Evolutionary conservation across 1,140 invertebrate genomes (phyloP), one percentile per base, ranked within the genome.

Genomic region (Caenorhabditis remanei): DNA sequence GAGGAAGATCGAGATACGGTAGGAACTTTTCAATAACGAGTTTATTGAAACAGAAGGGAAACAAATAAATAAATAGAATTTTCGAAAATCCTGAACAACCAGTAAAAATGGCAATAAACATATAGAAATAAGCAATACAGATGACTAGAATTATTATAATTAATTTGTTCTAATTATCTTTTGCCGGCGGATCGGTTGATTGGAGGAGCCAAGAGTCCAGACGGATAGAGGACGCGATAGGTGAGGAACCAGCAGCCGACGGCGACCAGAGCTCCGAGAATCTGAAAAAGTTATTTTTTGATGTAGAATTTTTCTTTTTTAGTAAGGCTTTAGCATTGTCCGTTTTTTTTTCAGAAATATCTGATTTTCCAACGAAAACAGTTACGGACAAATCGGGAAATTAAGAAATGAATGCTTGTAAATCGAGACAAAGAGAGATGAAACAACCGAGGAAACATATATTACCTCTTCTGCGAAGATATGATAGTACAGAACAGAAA

Each of bases 221-320:
- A 13, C 7, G 90, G 93, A 93, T 95, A 98, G 95, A 96, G 96
- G 86, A 96, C 94, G 88, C 95, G 94, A 93, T 99, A 99, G 0
- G 96, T 97, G 32, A 96, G 92, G 94, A 96, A 98, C 97, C 97
- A 99, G 41, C 95, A 96, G 8, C 95, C 90, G 89, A 98, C 95
- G 3, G 97, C 97, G 90, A 96, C 94, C 21, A 95, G 94, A 19
- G 96, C 96, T 87, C 96, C 97, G 7, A 97, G 92, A 83, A 99
- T 95, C 85, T 85, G 43, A 67, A 75, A 13, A 41, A 9, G n/a
- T 56, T 58, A n/a, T 41, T n/a, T 48, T 58, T 46, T 2, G 14
- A 46, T n/a, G 4, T 40, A 2, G 71, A 4, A 43, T 41, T 79
- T 79, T 32, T 32, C 32, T 32, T 32, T 32, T 32, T 32, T 32